These are phyloP conservation scores for Heliconius hewitsoni DNA, from an alignment of 1,140 invertebrate genomes.

Conservation along the genomic window DNA sequence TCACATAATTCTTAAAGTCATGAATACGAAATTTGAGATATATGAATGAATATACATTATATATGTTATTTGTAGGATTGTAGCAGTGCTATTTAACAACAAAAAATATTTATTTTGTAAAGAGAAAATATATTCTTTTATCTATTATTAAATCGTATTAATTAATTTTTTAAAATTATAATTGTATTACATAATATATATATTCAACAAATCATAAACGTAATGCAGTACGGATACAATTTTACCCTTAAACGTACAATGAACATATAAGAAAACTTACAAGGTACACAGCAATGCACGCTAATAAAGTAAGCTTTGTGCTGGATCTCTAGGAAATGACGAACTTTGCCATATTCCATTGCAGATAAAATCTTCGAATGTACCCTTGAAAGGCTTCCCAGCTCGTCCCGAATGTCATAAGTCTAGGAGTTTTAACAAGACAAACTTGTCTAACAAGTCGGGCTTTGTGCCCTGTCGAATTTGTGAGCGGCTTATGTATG, in stretches of 20 bases:
- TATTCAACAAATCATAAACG: neutral
- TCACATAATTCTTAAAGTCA: too few species aligned
- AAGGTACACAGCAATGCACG: conserved; percentile 13
- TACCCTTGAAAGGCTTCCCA: conserved; percentile 47
- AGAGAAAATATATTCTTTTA: neutral
- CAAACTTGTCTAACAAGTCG: conserved; percentile 70
- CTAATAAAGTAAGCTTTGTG: conserved; percentile 26
- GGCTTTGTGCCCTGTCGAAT: conserved; percentile 49
- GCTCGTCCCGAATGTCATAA: conserved; percentile 50
- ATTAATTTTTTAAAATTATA: neutral
- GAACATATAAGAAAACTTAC: conserved; percentile 12
- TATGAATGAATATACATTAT: neutral
- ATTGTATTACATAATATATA: neutral
- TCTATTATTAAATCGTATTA: neutral
- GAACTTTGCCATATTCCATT: conserved; percentile 35
- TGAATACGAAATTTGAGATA: neutral
- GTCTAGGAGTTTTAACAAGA: conserved; percentile 65
- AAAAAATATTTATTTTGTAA: neutral
- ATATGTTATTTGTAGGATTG: neutral
- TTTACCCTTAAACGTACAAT: neutral
- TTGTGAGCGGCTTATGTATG: conserved; percentile 68
- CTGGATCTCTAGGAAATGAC: conserved; percentile 29
- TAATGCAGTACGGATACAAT: neutral
- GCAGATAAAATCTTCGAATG: conserved; percentile 43
- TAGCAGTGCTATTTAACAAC: neutral